Conservation (phyloP, 2,797 vertebrate species). For the Alca torda region DNA sequence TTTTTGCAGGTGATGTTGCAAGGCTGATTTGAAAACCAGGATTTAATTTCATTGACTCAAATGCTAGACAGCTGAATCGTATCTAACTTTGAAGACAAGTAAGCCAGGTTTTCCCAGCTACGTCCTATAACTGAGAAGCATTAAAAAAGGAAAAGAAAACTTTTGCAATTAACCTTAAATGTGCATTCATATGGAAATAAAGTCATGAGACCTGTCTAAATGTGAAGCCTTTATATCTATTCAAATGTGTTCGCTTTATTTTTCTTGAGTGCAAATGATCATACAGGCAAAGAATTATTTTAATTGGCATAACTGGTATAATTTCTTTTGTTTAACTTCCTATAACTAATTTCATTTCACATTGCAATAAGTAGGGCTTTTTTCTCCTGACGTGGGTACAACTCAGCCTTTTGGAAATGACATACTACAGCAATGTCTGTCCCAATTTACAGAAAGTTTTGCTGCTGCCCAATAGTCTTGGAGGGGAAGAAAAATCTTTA, state of each 20-base stretch:
- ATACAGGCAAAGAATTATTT: not conserved
- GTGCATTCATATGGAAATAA: not conserved
- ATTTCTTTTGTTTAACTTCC: not conserved
- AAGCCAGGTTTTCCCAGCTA: not conserved
- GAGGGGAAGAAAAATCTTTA: not conserved
- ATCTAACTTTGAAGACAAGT: not conserved
- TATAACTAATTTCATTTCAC: not conserved
- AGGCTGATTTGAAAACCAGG: not conserved
- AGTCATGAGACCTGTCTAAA: not conserved
- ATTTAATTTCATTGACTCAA: not conserved
- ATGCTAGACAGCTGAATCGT: not conserved
- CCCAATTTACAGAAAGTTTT: not conserved
- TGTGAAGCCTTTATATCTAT: not conserved
- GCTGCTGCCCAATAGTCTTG: not conserved
- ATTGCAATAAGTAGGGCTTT: not conserved
- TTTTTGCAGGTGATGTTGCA: not conserved
- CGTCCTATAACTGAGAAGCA: not conserved
- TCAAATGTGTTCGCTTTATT: not conserved
- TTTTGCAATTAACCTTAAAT: not conserved
- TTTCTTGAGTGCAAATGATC: not conserved
- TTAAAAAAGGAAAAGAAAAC: not conserved
- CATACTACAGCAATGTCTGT: not conserved
- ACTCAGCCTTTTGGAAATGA: not conserved
- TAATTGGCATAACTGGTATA: not conserved
- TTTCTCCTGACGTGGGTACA: not conserved